A percentile compares a stretch with the other conserved stretches of the same genome.
phyloP scores from a whole-genome alignment of 1,140 invertebrate species.

The Neelides sp. region DNA sequence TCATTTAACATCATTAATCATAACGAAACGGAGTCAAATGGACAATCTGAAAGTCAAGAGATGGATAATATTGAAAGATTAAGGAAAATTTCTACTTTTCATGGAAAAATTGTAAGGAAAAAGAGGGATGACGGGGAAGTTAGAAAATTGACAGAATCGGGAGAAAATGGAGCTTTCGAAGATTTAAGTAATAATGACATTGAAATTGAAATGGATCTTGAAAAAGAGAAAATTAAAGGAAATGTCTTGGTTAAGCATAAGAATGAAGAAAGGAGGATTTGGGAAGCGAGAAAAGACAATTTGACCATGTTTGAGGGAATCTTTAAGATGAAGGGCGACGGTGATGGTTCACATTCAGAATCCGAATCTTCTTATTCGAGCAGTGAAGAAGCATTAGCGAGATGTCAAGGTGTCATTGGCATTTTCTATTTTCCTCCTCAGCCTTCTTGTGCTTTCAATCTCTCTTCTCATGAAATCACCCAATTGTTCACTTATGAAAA shows the following conservation, averaged over 20 bases:
- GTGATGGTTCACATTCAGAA: slow-evolving; percentile 46
- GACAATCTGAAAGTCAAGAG: neutral
- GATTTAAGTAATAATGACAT: too few relatives aligned
- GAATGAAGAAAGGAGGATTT: too few relatives aligned
- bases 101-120: slow-evolving; percentile 13
- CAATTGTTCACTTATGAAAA: too few relatives aligned
- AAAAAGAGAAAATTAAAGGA: slow-evolving; percentile 5
- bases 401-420: slow-evolving; percentile 57
- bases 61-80: neutral
- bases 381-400: slow-evolving; percentile 57
- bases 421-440: slow-evolving; percentile 55
- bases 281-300: too few relatives aligned
- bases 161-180: slow-evolving; percentile 41
- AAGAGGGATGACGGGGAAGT: slow-evolving; percentile 10
- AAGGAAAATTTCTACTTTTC: neutral
- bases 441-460: slow-evolving; percentile 38
- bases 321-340: too few relatives aligned
- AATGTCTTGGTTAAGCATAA: too few relatives aligned
- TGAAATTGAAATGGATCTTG: too few relatives aligned
- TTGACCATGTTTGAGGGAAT: too few relatives aligned
- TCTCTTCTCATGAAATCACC: slow-evolving; percentile 50
- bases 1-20: neutral
- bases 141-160: slow-evolving; percentile 9
- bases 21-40: neutral
- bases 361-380: slow-evolving; percentile 66